phyloP scores from a whole-genome alignment of 2,888 invertebrate genomes.

The Xestobium rufovillosum region DNA sequence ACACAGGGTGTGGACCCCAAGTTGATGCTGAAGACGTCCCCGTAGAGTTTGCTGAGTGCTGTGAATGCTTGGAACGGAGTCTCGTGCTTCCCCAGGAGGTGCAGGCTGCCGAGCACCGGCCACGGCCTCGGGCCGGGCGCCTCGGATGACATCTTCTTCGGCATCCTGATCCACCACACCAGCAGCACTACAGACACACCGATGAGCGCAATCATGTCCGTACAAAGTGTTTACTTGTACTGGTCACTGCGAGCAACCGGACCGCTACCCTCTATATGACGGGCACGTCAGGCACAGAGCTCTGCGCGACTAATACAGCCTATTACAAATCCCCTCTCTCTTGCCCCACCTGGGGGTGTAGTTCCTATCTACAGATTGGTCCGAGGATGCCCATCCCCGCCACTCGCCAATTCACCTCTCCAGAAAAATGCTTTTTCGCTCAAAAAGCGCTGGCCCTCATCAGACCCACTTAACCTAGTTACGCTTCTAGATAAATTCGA shows the following conservation, averaged over 20 bases:
- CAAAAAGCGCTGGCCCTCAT: no score
- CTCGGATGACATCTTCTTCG: slow-evolving; percentile 28
- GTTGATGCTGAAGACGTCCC: slow-evolving; percentile 63
- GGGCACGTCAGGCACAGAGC: slow-evolving; percentile 27
- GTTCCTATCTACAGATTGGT: slow-evolving; percentile 34
- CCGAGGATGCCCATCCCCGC: slow-evolving; percentile 30
- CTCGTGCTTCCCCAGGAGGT: slow-evolving; percentile 55
- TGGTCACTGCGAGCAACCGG: slow-evolving; percentile 36
- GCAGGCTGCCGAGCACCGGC: slow-evolving; percentile 66
- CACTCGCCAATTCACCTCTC: slow-evolving; percentile 24
- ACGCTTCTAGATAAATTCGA: no score
- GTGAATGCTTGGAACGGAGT: slow-evolving; percentile 68
- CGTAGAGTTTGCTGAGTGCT: slow-evolving; percentile 59
- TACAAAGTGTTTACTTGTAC: slow-evolving; percentile 31
- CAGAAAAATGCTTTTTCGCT: no score
- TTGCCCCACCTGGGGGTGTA: slow-evolving; percentile 39
- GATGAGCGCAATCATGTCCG: slow-evolving; percentile 39
- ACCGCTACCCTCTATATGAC: slow-evolving; percentile 43
- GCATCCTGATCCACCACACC: slow-evolving; percentile 32
- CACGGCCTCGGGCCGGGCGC: slow-evolving; percentile 61
- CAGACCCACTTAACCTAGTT: no score
- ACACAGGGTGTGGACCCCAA: slow-evolving; percentile 63
- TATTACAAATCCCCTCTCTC: slow-evolving; percentile 30
- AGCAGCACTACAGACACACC: slow-evolving; percentile 37
- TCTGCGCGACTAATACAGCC: slow-evolving; percentile 36